phyloP scores from a whole-genome alignment of 2,888 invertebrate genomes.

The Hydroisotoma schaefferi region DNA sequence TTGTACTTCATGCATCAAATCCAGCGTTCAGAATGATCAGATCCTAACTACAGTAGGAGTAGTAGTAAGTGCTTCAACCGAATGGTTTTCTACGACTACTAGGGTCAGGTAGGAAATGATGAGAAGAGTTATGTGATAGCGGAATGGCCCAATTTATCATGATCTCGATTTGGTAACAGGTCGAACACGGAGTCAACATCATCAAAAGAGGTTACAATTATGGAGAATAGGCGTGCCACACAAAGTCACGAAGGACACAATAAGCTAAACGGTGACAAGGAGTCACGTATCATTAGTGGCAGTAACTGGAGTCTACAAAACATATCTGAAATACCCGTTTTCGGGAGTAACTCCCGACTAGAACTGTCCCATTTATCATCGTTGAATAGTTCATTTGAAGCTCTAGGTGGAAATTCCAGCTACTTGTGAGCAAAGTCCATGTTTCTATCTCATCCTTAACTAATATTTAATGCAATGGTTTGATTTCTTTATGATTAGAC shows the following conservation, averaged over 20 bases:
- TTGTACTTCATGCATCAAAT: too few relatives aligned
- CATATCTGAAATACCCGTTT: not conserved
- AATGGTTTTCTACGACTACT: too few relatives aligned
- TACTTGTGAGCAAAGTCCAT: constrained; percentile 7
- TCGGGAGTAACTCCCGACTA: constrained; percentile 3
- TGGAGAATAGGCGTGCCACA: not conserved
- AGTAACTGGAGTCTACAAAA: constrained; percentile 6
- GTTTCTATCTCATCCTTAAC: too few relatives aligned
- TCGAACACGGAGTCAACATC: not conserved
- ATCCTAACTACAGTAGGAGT: too few relatives aligned
- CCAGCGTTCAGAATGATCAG: too few relatives aligned
- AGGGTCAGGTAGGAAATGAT: too few relatives aligned
- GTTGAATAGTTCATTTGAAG: constrained; percentile 11
- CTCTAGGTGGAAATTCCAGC: constrained; percentile 16
- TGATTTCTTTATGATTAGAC: too few relatives aligned
- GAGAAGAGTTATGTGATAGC: too few relatives aligned
- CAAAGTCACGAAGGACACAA: not conserved
- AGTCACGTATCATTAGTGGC: not conserved
- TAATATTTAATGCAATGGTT: too few relatives aligned
- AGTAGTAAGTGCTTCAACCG: too few relatives aligned
- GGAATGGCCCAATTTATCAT: too few relatives aligned
- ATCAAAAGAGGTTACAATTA: too few relatives aligned
- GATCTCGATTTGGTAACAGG: not conserved
- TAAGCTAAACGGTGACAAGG: not conserved
- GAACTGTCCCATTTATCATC: constrained; percentile 14